Evolutionary conservation across 2,888 invertebrate species (phyloP), one percentile per base, ranked within the genome.

Genomic region (Ptychoptera albimana): DNA sequence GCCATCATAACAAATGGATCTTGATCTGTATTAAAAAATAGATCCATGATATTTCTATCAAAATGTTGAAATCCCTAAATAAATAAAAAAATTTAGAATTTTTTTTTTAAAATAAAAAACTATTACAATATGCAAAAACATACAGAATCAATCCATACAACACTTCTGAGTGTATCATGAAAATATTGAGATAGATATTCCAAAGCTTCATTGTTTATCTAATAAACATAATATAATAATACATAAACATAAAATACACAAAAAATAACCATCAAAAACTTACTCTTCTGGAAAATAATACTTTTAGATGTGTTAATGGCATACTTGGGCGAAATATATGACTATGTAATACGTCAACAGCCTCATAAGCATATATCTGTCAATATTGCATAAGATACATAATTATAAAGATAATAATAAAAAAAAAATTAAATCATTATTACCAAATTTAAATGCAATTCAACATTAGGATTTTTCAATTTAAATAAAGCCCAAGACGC

Each of bases 251-350:
- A 8, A 12, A 40, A 11, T 31, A 12, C 4, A 23, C 7, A 5
- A 23, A 7, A 11, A 7, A 3, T 2, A 32, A 32, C 9, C 8
- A n/a, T 32, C 3, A 11, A 8, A 39, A 8, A 60, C 66, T 63
- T 60, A 73, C 73, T 58, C 69, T 66, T 60, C 79, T 77, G 60
- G 82, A 82, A 64, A 83, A 84, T 52, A 82, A 72, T 45, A 79
- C 77, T 56, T 79, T 75, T 42, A 83, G 69, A 60, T 81, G 79
- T 15, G 79, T 74, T 15, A 84, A 66, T 13, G 82, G 83, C 79
- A 84, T 79, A 45, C 73, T 69, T 38, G 72, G 72, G 51, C 73
- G 72, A 42, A 84, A 61, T 51, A 84, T 77, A 49, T 73, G 68
- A 39, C 68, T 61, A 47, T 80, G 71, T 50, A 82, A 62, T 47